These are phyloP conservation scores for Chironomus tentans DNA, from an alignment of 2,888 invertebrate genomes.

Conservation along the genomic window DNA sequence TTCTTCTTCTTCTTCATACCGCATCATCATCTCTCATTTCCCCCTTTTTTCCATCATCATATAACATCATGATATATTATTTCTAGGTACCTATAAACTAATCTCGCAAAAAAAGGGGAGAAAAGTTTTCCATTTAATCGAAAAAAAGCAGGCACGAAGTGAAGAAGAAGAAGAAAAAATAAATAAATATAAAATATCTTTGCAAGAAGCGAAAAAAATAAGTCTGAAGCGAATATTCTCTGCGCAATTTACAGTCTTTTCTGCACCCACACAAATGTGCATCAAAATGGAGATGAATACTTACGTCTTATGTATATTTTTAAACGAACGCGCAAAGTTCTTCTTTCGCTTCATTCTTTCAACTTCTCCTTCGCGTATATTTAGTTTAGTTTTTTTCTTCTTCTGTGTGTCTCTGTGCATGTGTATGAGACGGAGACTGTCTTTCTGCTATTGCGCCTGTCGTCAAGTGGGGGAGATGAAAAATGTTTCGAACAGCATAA, in stretches of 20 bases:
- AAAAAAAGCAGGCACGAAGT: background rate
- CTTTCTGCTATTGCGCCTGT: background rate
- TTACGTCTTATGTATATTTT: background rate
- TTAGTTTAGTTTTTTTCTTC: too few relatives aligned
- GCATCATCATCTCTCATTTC: background rate
- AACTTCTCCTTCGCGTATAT: background rate
- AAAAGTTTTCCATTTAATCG: background rate
- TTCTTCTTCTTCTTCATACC: background rate
- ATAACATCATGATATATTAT: too few relatives aligned
- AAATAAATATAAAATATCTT: too few relatives aligned
- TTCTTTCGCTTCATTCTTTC: background rate
- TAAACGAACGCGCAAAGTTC: background rate
- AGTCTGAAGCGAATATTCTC: background rate
- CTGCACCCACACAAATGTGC: conserved; percentile 3
- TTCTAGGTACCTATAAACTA: background rate
- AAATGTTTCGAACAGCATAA: background rate
- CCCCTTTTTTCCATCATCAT: too few relatives aligned
- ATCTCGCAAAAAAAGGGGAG: background rate
- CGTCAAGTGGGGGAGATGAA: background rate
- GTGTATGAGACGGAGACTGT: background rate
- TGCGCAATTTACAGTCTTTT: background rate
- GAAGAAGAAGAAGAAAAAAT: background rate
- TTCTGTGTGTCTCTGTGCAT: background rate
- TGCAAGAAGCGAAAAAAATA: too few relatives aligned
- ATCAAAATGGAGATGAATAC: background rate